A percentile compares a stretch with the other conserved stretches of the same genome.
Evolutionary conservation across 2,797 vertebrate genomes (phyloP).

Genomic region (Lutjanus argentimaculatus): DNA sequence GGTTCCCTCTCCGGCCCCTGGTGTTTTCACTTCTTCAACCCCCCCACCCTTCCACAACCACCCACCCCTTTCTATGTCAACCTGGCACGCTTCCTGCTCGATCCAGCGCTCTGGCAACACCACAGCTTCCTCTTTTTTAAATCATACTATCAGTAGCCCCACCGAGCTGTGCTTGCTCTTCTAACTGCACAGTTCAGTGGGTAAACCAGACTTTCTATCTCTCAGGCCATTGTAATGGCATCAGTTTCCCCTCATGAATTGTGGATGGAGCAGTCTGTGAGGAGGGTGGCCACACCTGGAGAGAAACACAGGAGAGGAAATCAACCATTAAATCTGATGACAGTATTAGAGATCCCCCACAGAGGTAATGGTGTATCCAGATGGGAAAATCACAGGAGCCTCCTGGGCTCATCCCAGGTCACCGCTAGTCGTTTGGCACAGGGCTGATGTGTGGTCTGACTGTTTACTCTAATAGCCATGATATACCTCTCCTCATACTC

Average conservation of each 20-base stretch:
- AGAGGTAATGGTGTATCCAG: constrained; percentile 37
- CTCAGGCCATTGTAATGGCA: constrained; percentile 10
- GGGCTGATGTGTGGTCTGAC: constrained; percentile 17
- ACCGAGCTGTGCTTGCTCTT: background rate
- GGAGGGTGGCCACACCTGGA: constrained; percentile 73
- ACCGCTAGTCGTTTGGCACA: constrained; percentile 13
- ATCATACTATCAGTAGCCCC: constrained; percentile 14
- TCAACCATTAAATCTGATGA: constrained; percentile 66
- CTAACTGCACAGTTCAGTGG: constrained; percentile 8
- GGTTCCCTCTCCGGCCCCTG: constrained; percentile 1
- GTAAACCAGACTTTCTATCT: constrained; percentile 8
- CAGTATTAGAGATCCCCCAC: constrained; percentile 49
- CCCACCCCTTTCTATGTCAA: background rate
- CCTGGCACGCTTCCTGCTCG: constrained; percentile 32
- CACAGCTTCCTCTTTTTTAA: constrained; percentile 35
- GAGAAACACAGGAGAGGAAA: constrained; percentile 58
- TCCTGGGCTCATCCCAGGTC: constrained; percentile 36
- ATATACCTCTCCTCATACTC: background rate
- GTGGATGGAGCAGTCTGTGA: constrained; percentile 62
- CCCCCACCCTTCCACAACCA: background rate
- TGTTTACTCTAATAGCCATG: constrained; percentile 19
- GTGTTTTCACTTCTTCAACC: constrained; percentile 46
- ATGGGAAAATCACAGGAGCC: constrained; percentile 61
- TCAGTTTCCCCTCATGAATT: constrained; percentile 75
- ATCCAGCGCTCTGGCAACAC: background rate